Conservation (phyloP, 2,797 vertebrate species). For the Pangasius larnaudii region DNA sequence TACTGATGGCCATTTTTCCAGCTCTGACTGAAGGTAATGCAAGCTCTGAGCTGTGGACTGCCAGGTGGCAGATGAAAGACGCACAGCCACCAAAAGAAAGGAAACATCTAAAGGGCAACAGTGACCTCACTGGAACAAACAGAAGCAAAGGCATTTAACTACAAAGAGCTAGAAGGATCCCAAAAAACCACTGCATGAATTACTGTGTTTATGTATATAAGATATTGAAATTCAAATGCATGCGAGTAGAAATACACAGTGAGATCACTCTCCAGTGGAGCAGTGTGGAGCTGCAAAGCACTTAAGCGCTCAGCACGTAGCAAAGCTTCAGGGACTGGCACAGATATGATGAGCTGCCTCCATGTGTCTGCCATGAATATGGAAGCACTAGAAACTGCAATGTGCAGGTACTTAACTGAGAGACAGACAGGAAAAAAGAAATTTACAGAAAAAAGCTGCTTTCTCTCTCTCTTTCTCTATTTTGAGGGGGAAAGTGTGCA, state of each 20-base stretch:
- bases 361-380: conserved; percentile 53
- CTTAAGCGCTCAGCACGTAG: conserved; percentile 68
- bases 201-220: conserved; percentile 30
- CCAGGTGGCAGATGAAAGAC: conserved; percentile 53
- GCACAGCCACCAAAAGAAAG: conserved; percentile 36
- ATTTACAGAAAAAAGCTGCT: conserved; percentile 7
- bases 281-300: conserved; percentile 61
- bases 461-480: neutral
- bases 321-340: conserved; percentile 63
- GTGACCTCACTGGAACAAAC: conserved; percentile 38
- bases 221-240: conserved; percentile 52
- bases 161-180: conserved; percentile 23
- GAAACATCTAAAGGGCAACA: conserved; percentile 26
- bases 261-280: conserved; percentile 71
- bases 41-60: conserved; percentile 20
- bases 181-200: conserved; percentile 6
- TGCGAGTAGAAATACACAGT: conserved; percentile 70
- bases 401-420: conserved; percentile 42
- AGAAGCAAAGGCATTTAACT: conserved; percentile 33
- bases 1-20: conserved; percentile 46
- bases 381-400: conserved; percentile 52
- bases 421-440: conserved; percentile 11
- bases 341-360: conserved; percentile 54
- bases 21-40: conserved; percentile 40
- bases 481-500: conserved; percentile 31